Base-by-base conservation (phyloP, 2,888 invertebrate species). In the Asteroscopus sphinx region DNA sequence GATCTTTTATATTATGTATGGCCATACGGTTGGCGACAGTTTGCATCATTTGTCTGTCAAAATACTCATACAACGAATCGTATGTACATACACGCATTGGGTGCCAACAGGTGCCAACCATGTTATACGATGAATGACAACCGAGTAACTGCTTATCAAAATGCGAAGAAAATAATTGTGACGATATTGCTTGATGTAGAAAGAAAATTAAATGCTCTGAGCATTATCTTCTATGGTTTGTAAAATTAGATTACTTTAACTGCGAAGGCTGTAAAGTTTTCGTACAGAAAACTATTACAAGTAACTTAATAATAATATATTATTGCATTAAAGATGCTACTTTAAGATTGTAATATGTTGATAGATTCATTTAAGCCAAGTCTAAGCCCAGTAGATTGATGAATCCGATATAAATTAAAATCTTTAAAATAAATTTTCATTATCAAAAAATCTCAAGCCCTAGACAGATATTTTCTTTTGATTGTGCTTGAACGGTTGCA, bases 1-100 rank as follows among this genome's bases (percentile, higher is more conserved):
- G 21, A 32, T 44, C 15, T 39, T 42, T 48, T 39, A 52, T 41
- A 44, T n/a, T 37, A 45, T 26, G 39, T 30, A 45, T 36, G 53
- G 16, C 33, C 45, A 48, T 58, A 30, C 53, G 61, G 84, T 88
- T 55, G 66, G 56, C 46, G 49, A 44, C 15, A 55, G 42, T 49
- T 61, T 49, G 52, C 48, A 62, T 55, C 28, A 59, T 72, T 51
- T 49, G 51, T 69, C 48, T 66, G 35, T 54, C 56, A 51, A 35
- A 33, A 37, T n/a, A n/a, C n/a, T n/a, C n/a, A n/a, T 42, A 36
- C 42, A 48, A 36, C n/a, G 35, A 12, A 44, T 17, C 21, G 37
- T 49, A 26, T n/a, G n/a, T n/a, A n/a, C n/a, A n/a, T n/a, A n/a
- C 41, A 42, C 48, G 45, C 25, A 41, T 35, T 49, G 41, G 7